These are phyloP conservation scores for Colletes gigas DNA, from an alignment of 1,140 invertebrate species.

Conservation along the genomic window DNA sequence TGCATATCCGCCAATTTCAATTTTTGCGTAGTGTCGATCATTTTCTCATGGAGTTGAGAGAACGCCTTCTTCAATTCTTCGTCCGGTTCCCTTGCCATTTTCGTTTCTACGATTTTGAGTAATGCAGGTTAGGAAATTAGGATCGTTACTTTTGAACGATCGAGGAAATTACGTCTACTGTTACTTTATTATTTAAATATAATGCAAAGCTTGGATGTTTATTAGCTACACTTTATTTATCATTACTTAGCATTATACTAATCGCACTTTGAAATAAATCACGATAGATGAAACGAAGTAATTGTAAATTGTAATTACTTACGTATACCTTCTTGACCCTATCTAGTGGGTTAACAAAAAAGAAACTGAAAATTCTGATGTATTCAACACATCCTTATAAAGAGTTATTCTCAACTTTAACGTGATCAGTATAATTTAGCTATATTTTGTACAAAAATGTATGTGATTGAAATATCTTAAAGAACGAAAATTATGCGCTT, in stretches of 20 bases:
- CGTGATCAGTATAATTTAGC: no score
- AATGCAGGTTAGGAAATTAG: conserved; percentile 5
- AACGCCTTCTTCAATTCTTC: conserved; percentile 88
- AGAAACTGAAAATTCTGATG: neutral
- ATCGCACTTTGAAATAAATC: neutral
- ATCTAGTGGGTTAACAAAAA: neutral
- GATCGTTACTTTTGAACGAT: neutral
- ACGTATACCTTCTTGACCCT: neutral
- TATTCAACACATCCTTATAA: no score
- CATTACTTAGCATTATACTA: neutral
- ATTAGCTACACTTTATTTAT: neutral
- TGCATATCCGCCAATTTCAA: conserved; percentile 90
- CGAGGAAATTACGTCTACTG: neutral
- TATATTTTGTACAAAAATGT: no score
- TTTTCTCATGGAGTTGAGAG: conserved; percentile 90
- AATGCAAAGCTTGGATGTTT: neutral
- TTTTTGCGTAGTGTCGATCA: conserved; percentile 90
- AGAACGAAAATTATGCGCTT: no score
- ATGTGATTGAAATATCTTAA: no score
- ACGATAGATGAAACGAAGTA: neutral
- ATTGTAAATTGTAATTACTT: no score
- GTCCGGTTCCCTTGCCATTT: conserved; percentile 77
- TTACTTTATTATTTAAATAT: neutral
- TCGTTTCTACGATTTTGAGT: conserved; percentile 4
- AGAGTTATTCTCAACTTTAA: no score